Base-by-base conservation (phyloP, 2,113 vertebrate genomes). In the Phrynosoma blainvillii region DNA sequence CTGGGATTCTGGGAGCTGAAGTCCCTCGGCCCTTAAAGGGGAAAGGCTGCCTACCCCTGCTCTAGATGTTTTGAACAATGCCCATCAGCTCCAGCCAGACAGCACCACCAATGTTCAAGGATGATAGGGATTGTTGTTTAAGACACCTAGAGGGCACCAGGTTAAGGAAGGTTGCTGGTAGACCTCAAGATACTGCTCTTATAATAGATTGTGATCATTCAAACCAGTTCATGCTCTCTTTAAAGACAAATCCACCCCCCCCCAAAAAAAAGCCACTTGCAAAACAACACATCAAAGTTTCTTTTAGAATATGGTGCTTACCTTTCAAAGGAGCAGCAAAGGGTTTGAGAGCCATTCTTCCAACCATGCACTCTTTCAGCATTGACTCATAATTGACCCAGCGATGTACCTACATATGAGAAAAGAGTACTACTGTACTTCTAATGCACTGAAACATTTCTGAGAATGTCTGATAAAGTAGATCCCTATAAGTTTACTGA, bases 321-420 rank as follows among this genome's bases (percentile, higher is more conserved):
- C 99, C 98, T 98, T 98, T 98, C 40, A 91, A 42, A 87, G 91
- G 52, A 87, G 91, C 79, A 87, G 95, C 21, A 42, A 90, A 3
- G 84, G 93, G 87, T 75, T 98, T 98, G 18, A 96, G 90, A 71
- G 97, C 96, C 98, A 99, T 98, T 93, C 97, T 98, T 73, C 98
- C 99, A 88, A 99, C 97, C 80, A 99, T 96, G 89, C 99, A 99
- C 89, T 98, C 98, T 92, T 99, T 99, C 93, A 99, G 91, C 98
- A 99, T 99, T 1, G 98, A 99, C 93, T 99, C 98, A 84, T 99
- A 99, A 93, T 99, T 99, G 73, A 99, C 99, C 99, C 99, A 99
- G 2, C 98, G 98, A 95, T 99, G 98, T 90, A 99, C 98, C 99
- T 99, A 74, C 10, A 85, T 84, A 10, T 75, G 93, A 54, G 79